Evolutionary conservation across 2,888 invertebrate species (phyloP).

Genomic region (Heliconius charithonia): DNA sequence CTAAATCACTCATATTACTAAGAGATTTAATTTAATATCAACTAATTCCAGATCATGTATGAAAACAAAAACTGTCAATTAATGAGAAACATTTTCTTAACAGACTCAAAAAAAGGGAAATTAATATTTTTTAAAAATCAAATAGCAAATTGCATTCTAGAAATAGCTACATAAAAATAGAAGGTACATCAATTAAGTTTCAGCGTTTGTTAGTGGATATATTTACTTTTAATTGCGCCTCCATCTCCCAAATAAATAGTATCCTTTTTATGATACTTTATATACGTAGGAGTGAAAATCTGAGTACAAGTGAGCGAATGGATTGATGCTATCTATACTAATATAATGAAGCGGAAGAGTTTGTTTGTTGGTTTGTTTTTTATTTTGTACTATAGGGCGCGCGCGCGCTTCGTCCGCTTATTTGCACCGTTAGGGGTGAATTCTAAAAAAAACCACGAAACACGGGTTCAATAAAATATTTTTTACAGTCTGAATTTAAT

Average conservation of each 20-base stretch:
- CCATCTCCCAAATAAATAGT: conserved; percentile 29
- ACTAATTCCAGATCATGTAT: neutral
- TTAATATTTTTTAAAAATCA: neutral
- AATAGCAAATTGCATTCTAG: neutral
- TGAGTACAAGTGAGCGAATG: neutral
- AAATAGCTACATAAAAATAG: too few species aligned
- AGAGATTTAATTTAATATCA: too few species aligned
- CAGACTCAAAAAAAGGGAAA: neutral
- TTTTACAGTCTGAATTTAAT: too few species aligned
- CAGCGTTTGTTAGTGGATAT: conserved; percentile 29
- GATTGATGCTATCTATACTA: neutral
- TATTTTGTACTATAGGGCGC: too few species aligned
- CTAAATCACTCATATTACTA: neutral
- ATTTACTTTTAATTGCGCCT: conserved; percentile 34
- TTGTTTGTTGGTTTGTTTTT: too few species aligned
- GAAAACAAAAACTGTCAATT: neutral
- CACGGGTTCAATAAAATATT: too few species aligned
- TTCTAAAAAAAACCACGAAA: too few species aligned
- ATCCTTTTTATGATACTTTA: conserved; percentile 10
- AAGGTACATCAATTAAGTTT: conserved; percentile 18
- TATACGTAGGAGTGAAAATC: neutral
- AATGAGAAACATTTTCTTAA: too few species aligned
- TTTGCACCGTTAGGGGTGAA: too few species aligned
- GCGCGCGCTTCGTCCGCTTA: too few species aligned
- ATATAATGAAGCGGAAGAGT: too few species aligned